Percentiles rank a stretch among this genome's conserved stretches.
phyloP scores from a whole-genome alignment of 2,113 vertebrate species.

The Oryzias celebensis region DNA sequence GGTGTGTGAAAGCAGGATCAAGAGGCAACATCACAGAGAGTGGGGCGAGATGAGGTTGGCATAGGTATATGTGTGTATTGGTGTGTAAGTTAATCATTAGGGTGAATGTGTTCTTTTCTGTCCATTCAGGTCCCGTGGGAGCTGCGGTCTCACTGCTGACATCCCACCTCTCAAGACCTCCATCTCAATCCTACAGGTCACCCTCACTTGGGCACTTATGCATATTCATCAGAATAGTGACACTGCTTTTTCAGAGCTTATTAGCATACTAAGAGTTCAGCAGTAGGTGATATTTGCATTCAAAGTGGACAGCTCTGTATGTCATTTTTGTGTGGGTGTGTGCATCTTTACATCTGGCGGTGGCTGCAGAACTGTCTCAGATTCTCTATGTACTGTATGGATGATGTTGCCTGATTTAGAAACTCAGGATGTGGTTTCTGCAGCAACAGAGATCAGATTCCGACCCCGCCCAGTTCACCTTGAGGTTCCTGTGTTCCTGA shows the following conservation, averaged over 20 bases:
- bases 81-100: constrained; percentile 9
- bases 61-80: constrained; percentile 9
- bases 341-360: constrained; percentile 41
- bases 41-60: constrained; percentile 16
- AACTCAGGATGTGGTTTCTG: constrained; percentile 74
- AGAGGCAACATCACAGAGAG: constrained; percentile 25
- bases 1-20: constrained; percentile 39
- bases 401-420: constrained; percentile 71
- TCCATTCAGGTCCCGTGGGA: constrained; percentile 52
- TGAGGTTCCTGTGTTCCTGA: constrained; percentile 60
- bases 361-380: constrained; percentile 54
- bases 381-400: constrained; percentile 69
- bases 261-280: constrained; percentile 76
- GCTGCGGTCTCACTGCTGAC: constrained; percentile 22
- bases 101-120: constrained; percentile 47
- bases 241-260: constrained; percentile 66
- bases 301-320: constrained; percentile 28
- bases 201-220: constrained; percentile 52
- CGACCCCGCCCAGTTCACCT: constrained; percentile 66
- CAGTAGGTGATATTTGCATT: constrained; percentile 70
- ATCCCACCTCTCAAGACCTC: constrained; percentile 55
- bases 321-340: constrained; percentile 18
- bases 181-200: constrained; percentile 56
- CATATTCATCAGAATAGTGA: constrained; percentile 72
- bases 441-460: constrained; percentile 70